Conservation (phyloP, 2,797 vertebrate species). For the Enteromius unitaeniatus region DNA sequence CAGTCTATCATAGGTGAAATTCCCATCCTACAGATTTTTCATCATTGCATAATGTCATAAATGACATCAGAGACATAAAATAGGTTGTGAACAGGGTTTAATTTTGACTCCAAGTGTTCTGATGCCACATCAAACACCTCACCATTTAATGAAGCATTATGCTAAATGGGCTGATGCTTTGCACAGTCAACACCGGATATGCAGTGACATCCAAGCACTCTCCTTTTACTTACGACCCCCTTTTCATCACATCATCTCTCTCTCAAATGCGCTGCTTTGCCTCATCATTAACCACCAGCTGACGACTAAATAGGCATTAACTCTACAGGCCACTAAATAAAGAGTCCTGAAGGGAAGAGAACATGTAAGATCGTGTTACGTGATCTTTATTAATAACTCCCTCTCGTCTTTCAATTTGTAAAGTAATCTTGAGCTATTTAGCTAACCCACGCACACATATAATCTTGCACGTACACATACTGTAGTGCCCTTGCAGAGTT, state of each 20-base stretch:
- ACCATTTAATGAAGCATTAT: conserved; percentile 4
- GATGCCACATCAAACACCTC: not conserved
- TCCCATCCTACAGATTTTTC: not conserved
- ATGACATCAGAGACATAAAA: not conserved
- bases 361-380: conserved; percentile 59
- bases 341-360: conserved; percentile 25
- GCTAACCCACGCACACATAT: conserved; percentile 50
- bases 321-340: conserved; percentile 49
- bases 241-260: conserved; percentile 37
- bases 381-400: conserved; percentile 73
- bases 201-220: conserved; percentile 6
- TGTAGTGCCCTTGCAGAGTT: not conserved
- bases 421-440: conserved; percentile 66
- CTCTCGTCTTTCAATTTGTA: conserved; percentile 73
- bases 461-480: not conserved
- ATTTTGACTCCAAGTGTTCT: not conserved
- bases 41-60: not conserved
- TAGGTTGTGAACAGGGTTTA: not conserved
- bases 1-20: not conserved
- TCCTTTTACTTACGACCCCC: not conserved
- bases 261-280: conserved; percentile 18
- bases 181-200: conserved; percentile 26
- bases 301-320: conserved; percentile 57
- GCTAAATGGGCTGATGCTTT: conserved; percentile 30
- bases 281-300: conserved; percentile 31